Base-by-base conservation (phyloP, 2,797 vertebrate genomes). In the Xyrichtys novacula region DNA sequence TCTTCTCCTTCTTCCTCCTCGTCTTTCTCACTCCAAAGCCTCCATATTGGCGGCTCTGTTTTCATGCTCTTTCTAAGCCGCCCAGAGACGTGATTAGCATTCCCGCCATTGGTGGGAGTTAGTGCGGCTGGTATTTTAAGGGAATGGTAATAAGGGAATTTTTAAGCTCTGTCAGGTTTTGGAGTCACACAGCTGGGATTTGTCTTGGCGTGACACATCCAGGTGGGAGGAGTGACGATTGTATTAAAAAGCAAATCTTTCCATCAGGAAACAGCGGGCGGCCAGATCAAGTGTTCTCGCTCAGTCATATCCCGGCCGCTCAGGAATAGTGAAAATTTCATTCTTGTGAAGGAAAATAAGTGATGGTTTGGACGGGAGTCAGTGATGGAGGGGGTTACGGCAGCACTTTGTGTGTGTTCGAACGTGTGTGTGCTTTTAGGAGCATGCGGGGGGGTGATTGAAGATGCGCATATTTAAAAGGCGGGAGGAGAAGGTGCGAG, bases 221-320 rank as follows among this genome's bases (percentile, higher is more conserved):
- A 90, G 91, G 91, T 91, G 90, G 89, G 89, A 92, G 85, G 87
- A 92, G 83, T 88, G 90, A 91, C 85, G 86, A 92, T 92, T 91
- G 90, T 93, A 92, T 93, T 93, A 92, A 91, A 92, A 91, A 91
- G 91, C 89, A 92, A 93, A 93, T 93, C 89, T 93, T 93, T 92
- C 92, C 91, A 93, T 93, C 93, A 91, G 90, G 90, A 92, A 91
- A 69, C 92, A 91, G 92, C 81, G 76, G 94, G 92, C 59, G 83
- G 86, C 89, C 92, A 92, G 91, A 93, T 93, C 91, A 91, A 93
- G 91, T 91, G 88, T 89, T 90, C 91, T 83, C 85, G 80, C 88
- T 85, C 86, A 64, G 73, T 76, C 90, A 68, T 88, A 91, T 91
- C 88, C 91, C 22, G 80, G 85, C 88, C 82, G 86, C 86, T 59